Percentiles rank a stretch among this genome's conserved stretches.
Evolutionary conservation across 2,888 invertebrate species (phyloP).

Genomic region (Eristalinus aeneus): DNA sequence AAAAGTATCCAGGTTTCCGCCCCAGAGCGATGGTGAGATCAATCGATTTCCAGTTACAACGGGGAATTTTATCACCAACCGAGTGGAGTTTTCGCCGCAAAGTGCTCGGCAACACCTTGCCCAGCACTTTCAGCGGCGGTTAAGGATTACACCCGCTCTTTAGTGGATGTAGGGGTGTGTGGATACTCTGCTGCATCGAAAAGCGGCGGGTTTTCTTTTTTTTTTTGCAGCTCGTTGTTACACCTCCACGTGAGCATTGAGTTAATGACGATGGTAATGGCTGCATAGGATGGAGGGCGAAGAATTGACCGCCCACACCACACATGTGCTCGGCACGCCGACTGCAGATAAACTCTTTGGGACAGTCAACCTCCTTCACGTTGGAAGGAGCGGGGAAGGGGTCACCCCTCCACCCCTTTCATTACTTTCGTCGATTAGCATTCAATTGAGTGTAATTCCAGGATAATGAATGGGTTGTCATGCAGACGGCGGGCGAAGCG

Average conservation of each 20-base stretch:
- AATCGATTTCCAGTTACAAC: neutral
- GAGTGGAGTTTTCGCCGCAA: neutral
- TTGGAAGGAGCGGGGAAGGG: neutral
- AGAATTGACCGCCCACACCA: neutral
- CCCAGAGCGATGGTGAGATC: neutral
- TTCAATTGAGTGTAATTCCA: slow-evolving; percentile 44
- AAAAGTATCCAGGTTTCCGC: neutral
- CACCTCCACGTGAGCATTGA: slow-evolving; percentile 24
- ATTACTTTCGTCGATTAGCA: slow-evolving; percentile 44
- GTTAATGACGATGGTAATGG: slow-evolving; percentile 17
- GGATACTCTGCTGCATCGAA: neutral
- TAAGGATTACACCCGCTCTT: neutral
- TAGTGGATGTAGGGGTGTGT: too few relatives aligned
- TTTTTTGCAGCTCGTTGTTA: neutral
- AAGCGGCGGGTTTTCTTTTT: slow-evolving; percentile 5
- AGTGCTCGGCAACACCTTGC: neutral
- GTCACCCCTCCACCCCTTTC: neutral
- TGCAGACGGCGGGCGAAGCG: neutral
- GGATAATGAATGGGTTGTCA: neutral
- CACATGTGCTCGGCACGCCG: neutral
- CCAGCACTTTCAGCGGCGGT: neutral
- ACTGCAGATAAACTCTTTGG: neutral
- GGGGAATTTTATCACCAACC: neutral
- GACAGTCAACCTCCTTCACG: neutral
- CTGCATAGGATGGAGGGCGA: neutral